phyloP scores from a whole-genome alignment of 2,797 vertebrate genomes.

The Triplophysa yarkandensis region DNA sequence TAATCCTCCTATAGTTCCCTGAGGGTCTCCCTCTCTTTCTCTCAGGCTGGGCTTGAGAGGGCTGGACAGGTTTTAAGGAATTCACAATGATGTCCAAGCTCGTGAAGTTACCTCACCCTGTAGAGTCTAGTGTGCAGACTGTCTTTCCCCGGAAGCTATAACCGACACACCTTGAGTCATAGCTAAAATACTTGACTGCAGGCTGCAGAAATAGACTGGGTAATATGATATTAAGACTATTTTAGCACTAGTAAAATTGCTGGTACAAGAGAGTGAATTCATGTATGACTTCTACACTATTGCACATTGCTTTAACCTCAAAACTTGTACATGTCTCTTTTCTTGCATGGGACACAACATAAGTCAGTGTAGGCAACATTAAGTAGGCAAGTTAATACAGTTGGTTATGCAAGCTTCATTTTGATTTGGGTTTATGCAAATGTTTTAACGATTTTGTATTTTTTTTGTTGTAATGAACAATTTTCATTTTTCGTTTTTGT shows the following conservation, averaged over 20 bases:
- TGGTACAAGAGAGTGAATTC: not conserved
- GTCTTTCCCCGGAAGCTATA: not conserved
- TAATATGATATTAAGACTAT: not conserved
- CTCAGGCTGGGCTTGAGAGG: conserved; percentile 36
- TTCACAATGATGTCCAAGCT: conserved; percentile 33
- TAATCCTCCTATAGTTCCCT: conserved; percentile 58
- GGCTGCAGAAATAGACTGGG: not conserved
- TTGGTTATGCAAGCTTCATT: no score
- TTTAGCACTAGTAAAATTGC: not conserved
- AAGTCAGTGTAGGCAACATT: no score
- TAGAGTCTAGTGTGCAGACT: no score
- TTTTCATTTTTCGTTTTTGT: no score
- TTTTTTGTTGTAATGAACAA: no score
- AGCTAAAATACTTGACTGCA: not conserved
- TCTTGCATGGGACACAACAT: no score
- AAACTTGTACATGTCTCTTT: no score
- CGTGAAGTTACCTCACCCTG: conserved; percentile 20
- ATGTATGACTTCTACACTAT: no score
- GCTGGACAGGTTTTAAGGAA: conserved; percentile 49
- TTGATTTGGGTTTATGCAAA: no score
- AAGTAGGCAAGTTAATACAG: no score
- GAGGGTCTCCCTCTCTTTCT: conserved; percentile 7
- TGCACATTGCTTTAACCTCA: no score
- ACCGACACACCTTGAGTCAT: conserved; percentile 1
- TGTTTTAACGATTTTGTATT: no score